A percentile compares a stretch with the other conserved stretches of the same genome.
phyloP scores from a whole-genome alignment of 2,797 vertebrate genomes.

The Thaleichthys pacificus region DNA sequence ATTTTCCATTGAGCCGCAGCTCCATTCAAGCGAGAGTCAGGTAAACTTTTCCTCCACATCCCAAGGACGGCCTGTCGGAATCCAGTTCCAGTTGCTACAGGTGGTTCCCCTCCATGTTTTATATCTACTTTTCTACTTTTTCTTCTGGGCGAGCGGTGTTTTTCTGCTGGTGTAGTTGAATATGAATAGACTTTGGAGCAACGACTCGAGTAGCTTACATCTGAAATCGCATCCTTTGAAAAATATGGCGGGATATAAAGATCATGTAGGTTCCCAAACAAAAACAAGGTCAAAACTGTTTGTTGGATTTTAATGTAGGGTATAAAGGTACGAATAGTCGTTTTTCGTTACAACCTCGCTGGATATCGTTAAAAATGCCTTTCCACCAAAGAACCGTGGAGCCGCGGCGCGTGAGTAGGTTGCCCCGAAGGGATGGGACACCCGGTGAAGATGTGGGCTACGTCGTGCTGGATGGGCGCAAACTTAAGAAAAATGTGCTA shows the following conservation, averaged over 20 bases:
- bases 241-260: slow-evolving; percentile 72
- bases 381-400: slow-evolving; percentile 85
- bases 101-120: slow-evolving; percentile 72
- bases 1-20: slow-evolving; percentile 45
- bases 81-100: slow-evolving; percentile 77
- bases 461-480: slow-evolving; percentile 54
- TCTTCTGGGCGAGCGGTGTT: slow-evolving; percentile 13
- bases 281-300: background rate
- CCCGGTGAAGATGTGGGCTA: slow-evolving; percentile 44
- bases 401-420: slow-evolving; percentile 76
- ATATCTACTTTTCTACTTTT: slow-evolving; percentile 57
- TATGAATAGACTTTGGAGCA: slow-evolving; percentile 68
- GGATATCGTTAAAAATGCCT: slow-evolving; percentile 78
- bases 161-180: slow-evolving; percentile 42
- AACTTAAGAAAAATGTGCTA: slow-evolving; percentile 56
- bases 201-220: slow-evolving; percentile 54
- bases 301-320: slow-evolving; percentile 32
- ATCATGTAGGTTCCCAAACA: slow-evolving; percentile 14
- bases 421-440: slow-evolving; percentile 61
- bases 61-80: slow-evolving; percentile 10
- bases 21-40: slow-evolving; percentile 43
- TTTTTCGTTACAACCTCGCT: slow-evolving; percentile 31
- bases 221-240: slow-evolving; percentile 64
- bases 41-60: slow-evolving; percentile 44
- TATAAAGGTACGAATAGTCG: background rate